Evolutionary conservation across 2,888 invertebrate species (phyloP), one percentile per base, ranked within the genome.

Genomic region (Argynnis bischoffii): DNA sequence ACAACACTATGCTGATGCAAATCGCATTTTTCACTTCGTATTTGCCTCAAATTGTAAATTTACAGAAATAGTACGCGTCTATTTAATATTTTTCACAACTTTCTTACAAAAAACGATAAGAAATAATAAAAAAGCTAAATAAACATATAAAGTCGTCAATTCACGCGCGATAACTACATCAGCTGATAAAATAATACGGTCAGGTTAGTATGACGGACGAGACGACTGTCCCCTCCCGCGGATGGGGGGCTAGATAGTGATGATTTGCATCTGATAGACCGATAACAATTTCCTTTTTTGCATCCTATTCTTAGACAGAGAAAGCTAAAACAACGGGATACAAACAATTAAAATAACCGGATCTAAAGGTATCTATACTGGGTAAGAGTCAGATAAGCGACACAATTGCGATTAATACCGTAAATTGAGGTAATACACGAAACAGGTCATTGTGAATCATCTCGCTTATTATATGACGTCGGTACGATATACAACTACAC

Each of bases 221-320:
- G 84, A 87, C 74, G 75, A 68, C 46, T 81, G 76, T 57, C 57
- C 73, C 74, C 68, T 87, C 87, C 78, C 84, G 68, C 78, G 90
- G 70, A 77, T 83, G 83, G 89, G 90, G 89, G 89, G 77, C 81
- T 82, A 83, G 88, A 88, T 89, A 89, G 84, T 81, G 78, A 85
- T 84, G 81, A 88, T 90, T 89, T 90, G 86, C 89, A 90, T 91
- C 87, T 86, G 89, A 89, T 89, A 87, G 75, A 77, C 77, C 85
- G 88, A 86, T 89, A 86, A 86, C 85, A 82, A 84, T 85, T 87
- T 88, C 83, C 88, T 85, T 83, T 82, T 86, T 82, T 81, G 78
- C 80, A 79, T 81, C 77, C 82, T 81, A 83, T 82, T 80, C 80
- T 81, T 81, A 78, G 76, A 79, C 77, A 75, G 85, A 81, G 82